These are phyloP conservation scores for Agrochola macilenta DNA, from an alignment of 2,888 invertebrate genomes.

Conservation along the genomic window DNA sequence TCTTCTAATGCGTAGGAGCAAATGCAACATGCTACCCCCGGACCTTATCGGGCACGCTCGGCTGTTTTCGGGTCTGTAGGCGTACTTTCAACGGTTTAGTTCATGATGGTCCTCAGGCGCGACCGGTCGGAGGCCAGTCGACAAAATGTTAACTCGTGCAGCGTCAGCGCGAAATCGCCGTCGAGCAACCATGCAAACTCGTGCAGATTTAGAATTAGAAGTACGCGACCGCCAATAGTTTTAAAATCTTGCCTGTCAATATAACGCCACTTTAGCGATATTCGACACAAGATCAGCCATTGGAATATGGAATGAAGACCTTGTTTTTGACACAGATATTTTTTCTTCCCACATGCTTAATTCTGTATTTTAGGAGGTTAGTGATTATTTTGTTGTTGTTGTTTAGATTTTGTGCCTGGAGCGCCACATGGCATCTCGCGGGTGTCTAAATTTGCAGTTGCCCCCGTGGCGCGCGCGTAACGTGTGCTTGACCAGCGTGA, in stretches of 20 bases:
- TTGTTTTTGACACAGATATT: background rate
- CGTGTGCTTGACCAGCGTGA: conserved; percentile 67
- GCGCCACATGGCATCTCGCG: conserved; percentile 85
- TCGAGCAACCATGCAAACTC: background rate
- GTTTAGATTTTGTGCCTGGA: conserved; percentile 81
- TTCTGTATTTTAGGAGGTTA: background rate
- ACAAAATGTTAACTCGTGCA: conserved; percentile 44
- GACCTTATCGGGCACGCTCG: conserved; percentile 8
- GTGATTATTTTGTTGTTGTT: conserved; percentile 24
- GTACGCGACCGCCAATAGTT: conserved; percentile 14
- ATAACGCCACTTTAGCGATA: background rate
- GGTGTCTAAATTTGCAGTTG: conserved; percentile 77
- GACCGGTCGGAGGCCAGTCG: conserved; percentile 37
- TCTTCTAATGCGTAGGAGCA: conserved; percentile 20
- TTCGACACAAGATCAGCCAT: background rate
- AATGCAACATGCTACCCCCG: conserved; percentile 5
- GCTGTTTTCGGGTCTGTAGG: background rate
- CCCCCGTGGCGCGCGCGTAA: conserved; percentile 79
- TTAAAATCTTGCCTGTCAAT: background rate
- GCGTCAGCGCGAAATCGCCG: background rate
- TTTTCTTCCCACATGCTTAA: background rate
- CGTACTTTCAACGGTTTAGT: conserved; percentile 43
- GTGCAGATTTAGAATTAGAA: background rate
- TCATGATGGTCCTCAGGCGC: conserved; percentile 13
- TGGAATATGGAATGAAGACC: conserved; percentile 10